Percentiles rank a stretch among this genome's conserved stretches.
phyloP scores from a whole-genome alignment of 2,113 vertebrate species.

The Ammospiza caudacuta region DNA sequence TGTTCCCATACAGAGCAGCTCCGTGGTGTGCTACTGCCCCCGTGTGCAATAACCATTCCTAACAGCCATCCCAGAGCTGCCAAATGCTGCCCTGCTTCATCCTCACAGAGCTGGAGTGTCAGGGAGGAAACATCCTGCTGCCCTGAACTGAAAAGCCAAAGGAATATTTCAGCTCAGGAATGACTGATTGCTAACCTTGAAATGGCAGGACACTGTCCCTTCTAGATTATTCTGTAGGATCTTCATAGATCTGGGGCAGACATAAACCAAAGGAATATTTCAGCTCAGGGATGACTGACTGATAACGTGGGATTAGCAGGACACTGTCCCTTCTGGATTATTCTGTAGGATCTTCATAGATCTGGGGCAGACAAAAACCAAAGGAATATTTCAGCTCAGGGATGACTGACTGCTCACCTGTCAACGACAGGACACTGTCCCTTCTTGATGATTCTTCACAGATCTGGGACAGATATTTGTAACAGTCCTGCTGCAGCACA shows the following conservation, averaged over 20 bases:
- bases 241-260: background rate
- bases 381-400: too few relatives aligned
- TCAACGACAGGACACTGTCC: background rate
- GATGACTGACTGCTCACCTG: too few relatives aligned
- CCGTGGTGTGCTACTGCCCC: conserved; percentile 65
- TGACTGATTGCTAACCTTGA: background rate
- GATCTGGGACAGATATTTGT: background rate
- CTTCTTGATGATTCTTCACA: background rate
- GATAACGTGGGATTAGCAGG: background rate
- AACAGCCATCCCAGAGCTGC: background rate
- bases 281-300: too few relatives aligned
- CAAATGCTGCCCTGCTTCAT: background rate
- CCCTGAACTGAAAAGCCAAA: background rate
- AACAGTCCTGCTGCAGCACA: background rate
- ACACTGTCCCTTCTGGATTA: too few relatives aligned
- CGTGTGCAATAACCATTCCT: conserved; percentile 50
- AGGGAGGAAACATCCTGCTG: background rate
- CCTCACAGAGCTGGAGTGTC: background rate
- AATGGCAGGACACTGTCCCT: background rate
- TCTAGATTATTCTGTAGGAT: background rate
- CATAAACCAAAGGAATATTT: background rate
- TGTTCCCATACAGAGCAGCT: background rate
- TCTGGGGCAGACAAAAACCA: too few relatives aligned
- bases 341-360: too few relatives aligned
- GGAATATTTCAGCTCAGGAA: background rate